phyloP scores from a whole-genome alignment of 1,140 invertebrate species.

The Aphis gossypii region DNA sequence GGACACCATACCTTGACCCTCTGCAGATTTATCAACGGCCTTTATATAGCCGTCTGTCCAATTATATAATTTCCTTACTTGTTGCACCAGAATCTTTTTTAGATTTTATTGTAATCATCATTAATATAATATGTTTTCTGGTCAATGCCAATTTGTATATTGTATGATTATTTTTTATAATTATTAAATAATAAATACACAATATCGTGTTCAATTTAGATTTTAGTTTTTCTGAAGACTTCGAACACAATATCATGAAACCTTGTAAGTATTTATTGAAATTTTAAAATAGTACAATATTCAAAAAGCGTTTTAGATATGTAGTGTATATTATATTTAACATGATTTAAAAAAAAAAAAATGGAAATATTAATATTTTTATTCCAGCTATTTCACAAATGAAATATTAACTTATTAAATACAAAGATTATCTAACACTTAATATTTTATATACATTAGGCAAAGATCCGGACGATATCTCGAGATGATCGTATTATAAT shows the following conservation, averaged over 20 bases:
- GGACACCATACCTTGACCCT: neutral
- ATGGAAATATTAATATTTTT: neutral
- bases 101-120: neutral
- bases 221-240: neutral
- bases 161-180: no score
- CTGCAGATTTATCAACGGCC: no score
- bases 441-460: neutral
- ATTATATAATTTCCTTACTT: neutral
- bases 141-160: neutral
- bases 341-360: neutral
- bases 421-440: neutral
- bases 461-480: neutral
- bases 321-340: neutral
- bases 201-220: neutral
- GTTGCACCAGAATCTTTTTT: neutral
- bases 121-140: neutral
- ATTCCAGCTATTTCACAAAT: neutral
- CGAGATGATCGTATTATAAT: neutral
- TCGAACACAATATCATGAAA: neutral
- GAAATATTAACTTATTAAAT: neutral
- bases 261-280: neutral
- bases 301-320: neutral
- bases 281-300: neutral
- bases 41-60: no score
- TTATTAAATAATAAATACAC: no score